Percentiles rank a stretch among this genome's conserved stretches.
phyloP scores from a whole-genome alignment of 30 jellyfish, hydroid and myxozoan genomes.

The Chrysaora quinquecirrha region DNA sequence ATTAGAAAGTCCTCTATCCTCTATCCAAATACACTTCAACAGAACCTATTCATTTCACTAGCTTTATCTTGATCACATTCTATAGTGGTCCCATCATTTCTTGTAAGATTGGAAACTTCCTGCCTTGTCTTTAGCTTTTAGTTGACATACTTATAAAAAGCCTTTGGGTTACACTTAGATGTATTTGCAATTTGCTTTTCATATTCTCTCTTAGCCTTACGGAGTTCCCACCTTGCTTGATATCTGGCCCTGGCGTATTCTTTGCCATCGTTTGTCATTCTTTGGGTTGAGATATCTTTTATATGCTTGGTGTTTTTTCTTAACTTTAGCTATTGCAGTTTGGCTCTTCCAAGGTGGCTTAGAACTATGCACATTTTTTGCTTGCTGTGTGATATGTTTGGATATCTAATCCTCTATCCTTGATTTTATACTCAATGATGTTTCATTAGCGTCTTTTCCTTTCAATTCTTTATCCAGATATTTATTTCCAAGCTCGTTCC shows the following conservation, averaged over 20 bases:
- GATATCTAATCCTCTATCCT: conserved; percentile 10
- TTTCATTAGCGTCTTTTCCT: conserved; percentile 36
- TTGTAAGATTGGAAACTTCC: conserved; percentile 1
- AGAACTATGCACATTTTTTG: conserved; percentile 6
- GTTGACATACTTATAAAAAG: conserved; percentile 44
- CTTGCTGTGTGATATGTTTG: conserved; percentile 26
- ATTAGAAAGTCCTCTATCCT: conserved; percentile 45
- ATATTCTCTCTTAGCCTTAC: conserved; percentile 44
- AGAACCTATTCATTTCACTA: conserved; percentile 24
- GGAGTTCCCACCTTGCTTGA: conserved; percentile 6
- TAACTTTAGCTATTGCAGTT: conserved; percentile 10
- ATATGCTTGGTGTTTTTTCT: conserved; percentile 28
- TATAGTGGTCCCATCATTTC: conserved; percentile 33
- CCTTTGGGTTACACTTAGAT: conserved; percentile 35
- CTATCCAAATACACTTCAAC: conserved; percentile 21
- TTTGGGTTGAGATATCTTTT: conserved; percentile 26
- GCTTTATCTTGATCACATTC: conserved; percentile 44
- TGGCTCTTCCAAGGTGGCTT: conserved; percentile 45
- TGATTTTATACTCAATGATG: conserved; percentile 3
- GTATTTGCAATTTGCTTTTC: conserved; percentile 30
- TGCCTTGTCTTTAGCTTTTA: conserved; percentile 6
- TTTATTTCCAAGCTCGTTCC: conserved; percentile 19
- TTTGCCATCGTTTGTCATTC: conserved; percentile 10
- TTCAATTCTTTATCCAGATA: conserved; percentile 30
- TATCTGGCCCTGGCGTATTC: conserved; percentile 19